Conservation (phyloP, 1,140 invertebrate species). For the Leucophenga varia region DNA sequence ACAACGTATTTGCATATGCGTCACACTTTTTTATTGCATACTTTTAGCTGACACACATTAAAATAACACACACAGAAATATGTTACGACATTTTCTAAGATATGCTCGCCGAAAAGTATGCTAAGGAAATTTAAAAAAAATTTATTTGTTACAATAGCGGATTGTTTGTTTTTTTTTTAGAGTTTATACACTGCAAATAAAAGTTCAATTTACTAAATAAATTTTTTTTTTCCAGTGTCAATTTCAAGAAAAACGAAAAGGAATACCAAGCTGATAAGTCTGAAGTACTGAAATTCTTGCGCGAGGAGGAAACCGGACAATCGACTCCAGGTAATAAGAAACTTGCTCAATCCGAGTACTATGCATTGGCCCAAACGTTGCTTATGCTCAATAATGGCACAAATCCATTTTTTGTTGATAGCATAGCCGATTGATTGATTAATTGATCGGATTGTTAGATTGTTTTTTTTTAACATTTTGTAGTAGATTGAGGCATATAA, state of each 20-base stretch:
- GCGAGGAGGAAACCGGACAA: slow-evolving; percentile 84
- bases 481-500: no score
- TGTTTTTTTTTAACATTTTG: no score
- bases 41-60: no score
- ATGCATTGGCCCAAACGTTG: slow-evolving; percentile 40
- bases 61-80: no score
- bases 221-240: slow-evolving; percentile 70
- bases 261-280: slow-evolving; percentile 83
- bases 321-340: slow-evolving; percentile 67
- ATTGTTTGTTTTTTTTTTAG: neutral
- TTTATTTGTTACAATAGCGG: slow-evolving; percentile 6
- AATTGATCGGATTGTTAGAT: no score
- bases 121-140: slow-evolving; percentile 19
- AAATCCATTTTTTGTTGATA: slow-evolving; percentile 31
- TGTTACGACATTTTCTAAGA: no score
- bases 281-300: slow-evolving; percentile 89
- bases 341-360: no score
- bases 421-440: slow-evolving; percentile 10
- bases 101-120: no score
- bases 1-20: slow-evolving; percentile 34
- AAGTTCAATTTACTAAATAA: slow-evolving; percentile 3
- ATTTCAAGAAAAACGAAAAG: slow-evolving; percentile 95
- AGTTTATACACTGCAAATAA: neutral
- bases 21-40: slow-evolving; percentile 35
- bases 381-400: slow-evolving; percentile 33